Evolutionary conservation across 2,888 invertebrate genomes (phyloP), one percentile per base, ranked within the genome.

Genomic region (Meloe dianella): DNA sequence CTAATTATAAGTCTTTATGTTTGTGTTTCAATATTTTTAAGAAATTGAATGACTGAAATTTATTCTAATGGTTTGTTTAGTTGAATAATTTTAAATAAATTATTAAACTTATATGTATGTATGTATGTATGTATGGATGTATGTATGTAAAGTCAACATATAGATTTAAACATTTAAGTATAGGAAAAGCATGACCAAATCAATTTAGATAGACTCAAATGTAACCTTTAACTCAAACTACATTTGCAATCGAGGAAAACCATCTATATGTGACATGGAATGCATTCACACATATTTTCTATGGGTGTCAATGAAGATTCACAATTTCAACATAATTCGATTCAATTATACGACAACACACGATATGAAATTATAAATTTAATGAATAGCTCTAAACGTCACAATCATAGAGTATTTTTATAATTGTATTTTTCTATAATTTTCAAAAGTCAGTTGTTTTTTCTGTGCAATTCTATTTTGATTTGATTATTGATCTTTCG

Each of bases 1-100:
- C 65, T 68, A 68, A 68, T 68, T 68, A 68, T 65, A 68, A 65
- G 5, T 65, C 5, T 67, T 61, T 51, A 38, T 65, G 65, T 62
- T 56, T 66, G 61, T 41, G 57, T 58, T 64, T 27, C 27, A 27
- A 4, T 27, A 3, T 27, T 27, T 27, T 27, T 3, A 27, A 27
- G 27, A 27, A 27, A 27, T 27, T 27, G 27, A 3, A 27, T 27
- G 27, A 27, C 27, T 10, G n/a, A n/a, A n/a, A n/a, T n/a, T n/a
- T n/a, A n/a, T n/a, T n/a, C n/a, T n/a, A n/a, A n/a, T n/a, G n/a
- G n/a, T n/a, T n/a, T n/a, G n/a, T n/a, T n/a, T n/a, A 10, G 2
- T 32, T 6, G 4, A 32, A 32, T 32, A 35, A 35, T 35, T 35
- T 12, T 35, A 14, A 35, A n/a, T n/a, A n/a, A n/a, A n/a, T n/a